Evolutionary conservation across 2,888 invertebrate species (phyloP).

Genomic region (Carabus problematicus): DNA sequence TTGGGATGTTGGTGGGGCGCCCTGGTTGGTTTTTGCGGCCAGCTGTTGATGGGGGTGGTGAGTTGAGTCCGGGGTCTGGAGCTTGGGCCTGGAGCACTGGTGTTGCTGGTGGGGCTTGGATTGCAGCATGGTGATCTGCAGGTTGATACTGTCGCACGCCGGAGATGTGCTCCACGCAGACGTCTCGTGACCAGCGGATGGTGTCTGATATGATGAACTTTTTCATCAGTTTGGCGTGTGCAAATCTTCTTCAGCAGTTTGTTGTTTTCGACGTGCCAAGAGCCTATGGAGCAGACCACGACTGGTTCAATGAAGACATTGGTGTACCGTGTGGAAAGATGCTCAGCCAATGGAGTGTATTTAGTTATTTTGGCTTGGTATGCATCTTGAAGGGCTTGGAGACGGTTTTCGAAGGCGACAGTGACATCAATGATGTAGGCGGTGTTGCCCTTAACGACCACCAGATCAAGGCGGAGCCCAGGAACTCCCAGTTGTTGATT

Average conservation of each 20-base stretch:
- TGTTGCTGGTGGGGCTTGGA: too few relatives aligned
- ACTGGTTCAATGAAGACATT: neutral
- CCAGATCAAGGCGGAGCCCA: too few relatives aligned
- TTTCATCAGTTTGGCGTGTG: neutral
- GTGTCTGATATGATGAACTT: neutral
- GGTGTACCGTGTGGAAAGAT: neutral
- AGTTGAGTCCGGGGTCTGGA: too few relatives aligned
- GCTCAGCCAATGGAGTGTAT: slow-evolving; percentile 1
- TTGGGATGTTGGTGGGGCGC: too few relatives aligned
- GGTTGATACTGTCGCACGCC: too few relatives aligned
- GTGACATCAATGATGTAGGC: neutral
- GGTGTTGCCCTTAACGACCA: too few relatives aligned
- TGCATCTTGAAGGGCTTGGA: neutral
- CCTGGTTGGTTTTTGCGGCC: too few relatives aligned
- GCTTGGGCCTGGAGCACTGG: too few relatives aligned
- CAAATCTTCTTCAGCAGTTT: neutral
- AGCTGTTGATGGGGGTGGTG: too few relatives aligned
- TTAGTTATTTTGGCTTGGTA: neutral
- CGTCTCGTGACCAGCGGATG: neutral
- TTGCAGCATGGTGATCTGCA: too few relatives aligned
- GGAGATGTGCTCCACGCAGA: too few relatives aligned
- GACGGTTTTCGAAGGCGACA: neutral
- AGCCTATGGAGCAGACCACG: neutral
- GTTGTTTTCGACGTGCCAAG: neutral
- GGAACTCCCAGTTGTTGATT: too few relatives aligned